Evolutionary conservation across 2,113 vertebrate species (phyloP).

Genomic region (Alethe diademata): DNA sequence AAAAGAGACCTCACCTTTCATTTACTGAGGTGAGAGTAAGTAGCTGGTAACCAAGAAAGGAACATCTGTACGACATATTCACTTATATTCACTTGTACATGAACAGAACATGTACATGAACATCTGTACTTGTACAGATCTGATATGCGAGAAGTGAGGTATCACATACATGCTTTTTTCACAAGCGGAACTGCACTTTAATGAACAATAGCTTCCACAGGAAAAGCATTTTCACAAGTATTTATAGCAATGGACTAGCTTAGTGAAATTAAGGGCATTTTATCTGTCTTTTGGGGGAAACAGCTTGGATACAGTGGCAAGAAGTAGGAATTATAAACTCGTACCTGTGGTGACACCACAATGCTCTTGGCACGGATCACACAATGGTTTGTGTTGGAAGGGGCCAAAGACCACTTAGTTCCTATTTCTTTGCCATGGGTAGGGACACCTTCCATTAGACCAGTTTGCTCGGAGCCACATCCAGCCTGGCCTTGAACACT

Average conservation of each 20-base stretch:
- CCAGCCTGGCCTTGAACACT: neutral
- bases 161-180: neutral
- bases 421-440: neutral
- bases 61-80: neutral
- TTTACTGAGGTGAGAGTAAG: neutral
- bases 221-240: neutral
- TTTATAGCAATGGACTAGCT: neutral
- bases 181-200: neutral
- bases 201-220: neutral
- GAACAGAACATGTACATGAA: neutral
- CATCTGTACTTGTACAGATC: neutral
- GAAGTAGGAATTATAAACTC: neutral
- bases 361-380: neutral
- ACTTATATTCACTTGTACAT: neutral
- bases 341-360: neutral
- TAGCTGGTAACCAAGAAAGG: neutral
- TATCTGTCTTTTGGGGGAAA: neutral
- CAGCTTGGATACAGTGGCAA: neutral
- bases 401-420: neutral
- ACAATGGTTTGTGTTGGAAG: neutral
- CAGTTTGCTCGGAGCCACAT: neutral
- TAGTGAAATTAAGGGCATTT: neutral
- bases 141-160: neutral
- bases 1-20: neutral
- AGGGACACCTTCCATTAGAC: neutral